A percentile compares a stretch with the other conserved stretches of the same genome.
phyloP scores from a whole-genome alignment of 2,113 vertebrate genomes.

The Nycticebus coucang region DNA sequence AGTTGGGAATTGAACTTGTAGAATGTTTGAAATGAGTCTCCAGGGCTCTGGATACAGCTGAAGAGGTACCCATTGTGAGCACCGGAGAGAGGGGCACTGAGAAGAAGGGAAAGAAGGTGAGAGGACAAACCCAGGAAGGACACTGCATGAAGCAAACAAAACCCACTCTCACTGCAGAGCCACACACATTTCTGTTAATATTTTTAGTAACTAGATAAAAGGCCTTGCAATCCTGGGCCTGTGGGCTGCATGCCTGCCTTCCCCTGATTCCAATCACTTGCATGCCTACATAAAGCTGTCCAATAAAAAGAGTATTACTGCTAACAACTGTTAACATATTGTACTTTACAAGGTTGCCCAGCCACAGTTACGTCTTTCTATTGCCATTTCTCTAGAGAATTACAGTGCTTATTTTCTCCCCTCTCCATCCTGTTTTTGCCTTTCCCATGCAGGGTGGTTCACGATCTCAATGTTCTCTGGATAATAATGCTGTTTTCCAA shows the following conservation, averaged over 20 bases:
- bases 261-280: constrained; percentile 67
- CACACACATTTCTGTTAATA: constrained; percentile 66
- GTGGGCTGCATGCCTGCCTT: constrained; percentile 61
- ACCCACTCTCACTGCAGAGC: not conserved
- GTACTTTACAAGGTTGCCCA: constrained; percentile 73
- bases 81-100: not conserved
- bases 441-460: not conserved
- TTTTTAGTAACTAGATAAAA: constrained; percentile 70
- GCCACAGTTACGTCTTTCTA: constrained; percentile 51
- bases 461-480: constrained; percentile 42
- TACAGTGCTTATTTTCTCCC: constrained; percentile 38
- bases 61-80: not conserved
- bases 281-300: constrained; percentile 73
- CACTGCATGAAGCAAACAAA: not conserved
- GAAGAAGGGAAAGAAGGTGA: not conserved
- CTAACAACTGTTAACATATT: constrained; percentile 72
- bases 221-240: constrained; percentile 33
- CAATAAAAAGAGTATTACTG: constrained; percentile 65
- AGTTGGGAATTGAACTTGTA: not conserved
- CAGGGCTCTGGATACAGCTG: not conserved
- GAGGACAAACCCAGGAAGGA: not conserved
- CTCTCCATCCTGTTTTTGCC: not conserved
- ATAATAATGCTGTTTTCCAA: constrained; percentile 63
- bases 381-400: constrained; percentile 71
- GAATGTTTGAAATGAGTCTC: not conserved